Conservation (phyloP, 2,888 invertebrate species). For the Pyrrhia umbra region DNA sequence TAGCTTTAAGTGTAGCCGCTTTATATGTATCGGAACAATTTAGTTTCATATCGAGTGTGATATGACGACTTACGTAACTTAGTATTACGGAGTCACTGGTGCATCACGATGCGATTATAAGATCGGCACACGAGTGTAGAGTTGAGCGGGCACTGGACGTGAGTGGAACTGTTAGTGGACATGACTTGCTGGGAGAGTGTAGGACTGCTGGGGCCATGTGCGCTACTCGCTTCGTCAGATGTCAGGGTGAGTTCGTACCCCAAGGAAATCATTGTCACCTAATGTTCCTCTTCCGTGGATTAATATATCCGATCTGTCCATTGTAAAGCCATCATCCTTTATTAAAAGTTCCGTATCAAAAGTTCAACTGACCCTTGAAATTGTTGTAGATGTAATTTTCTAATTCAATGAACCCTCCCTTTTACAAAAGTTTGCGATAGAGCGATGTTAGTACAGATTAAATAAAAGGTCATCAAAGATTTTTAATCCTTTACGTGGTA, state of each 20-base stretch:
- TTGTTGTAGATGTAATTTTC: conserved; percentile 63
- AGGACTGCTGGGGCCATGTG: conserved; percentile 88
- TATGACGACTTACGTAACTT: conserved; percentile 82
- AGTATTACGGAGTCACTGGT: conserved; percentile 76
- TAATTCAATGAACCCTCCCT: conserved; percentile 52
- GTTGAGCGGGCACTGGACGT: conserved; percentile 68
- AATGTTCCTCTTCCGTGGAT: conserved; percentile 47
- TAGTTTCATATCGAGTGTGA: conserved; percentile 69
- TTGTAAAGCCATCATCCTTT: conserved; percentile 48
- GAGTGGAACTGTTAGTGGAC: conserved; percentile 67
- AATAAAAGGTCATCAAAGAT: conserved; percentile 19
- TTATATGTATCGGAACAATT: conserved; percentile 74
- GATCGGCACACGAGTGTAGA: conserved; percentile 69
- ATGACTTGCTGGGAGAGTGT: conserved; percentile 90
- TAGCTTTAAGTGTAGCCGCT: conserved; percentile 84
- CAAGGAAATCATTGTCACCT: conserved; percentile 43
- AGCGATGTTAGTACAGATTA: conserved; percentile 6
- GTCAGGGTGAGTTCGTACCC: conserved; percentile 84
- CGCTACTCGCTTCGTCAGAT: conserved; percentile 87
- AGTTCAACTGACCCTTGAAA: conserved; percentile 57
- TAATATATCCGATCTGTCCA: conserved; percentile 36
- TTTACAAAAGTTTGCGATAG: conserved; percentile 16
- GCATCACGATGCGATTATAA: conserved; percentile 79
- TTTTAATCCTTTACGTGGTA: conserved; percentile 3
- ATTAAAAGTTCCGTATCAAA: conserved; percentile 55